A percentile compares a stretch with the other conserved stretches of the same genome.
These are phyloP conservation scores for Thripadectes ignobilis DNA, from an alignment of 2,797 vertebrate genomes.

Conservation along the genomic window DNA sequence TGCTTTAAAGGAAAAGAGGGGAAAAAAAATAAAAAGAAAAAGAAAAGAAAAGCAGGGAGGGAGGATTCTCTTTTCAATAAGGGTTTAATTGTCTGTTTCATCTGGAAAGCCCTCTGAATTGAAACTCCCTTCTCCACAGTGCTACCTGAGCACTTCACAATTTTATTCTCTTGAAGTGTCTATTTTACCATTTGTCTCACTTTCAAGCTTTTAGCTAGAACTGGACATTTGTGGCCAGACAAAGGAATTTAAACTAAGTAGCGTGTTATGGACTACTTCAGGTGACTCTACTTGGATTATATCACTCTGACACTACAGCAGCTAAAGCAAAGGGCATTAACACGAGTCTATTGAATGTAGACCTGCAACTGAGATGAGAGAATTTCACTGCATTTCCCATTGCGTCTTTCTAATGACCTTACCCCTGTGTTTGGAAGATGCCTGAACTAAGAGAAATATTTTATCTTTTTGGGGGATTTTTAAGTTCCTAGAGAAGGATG, in stretches of 20 bases:
- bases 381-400: neutral
- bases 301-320: neutral
- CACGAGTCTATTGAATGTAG: neutral
- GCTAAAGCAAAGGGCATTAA: neutral
- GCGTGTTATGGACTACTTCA: neutral
- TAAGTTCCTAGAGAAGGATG: neutral
- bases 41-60: fast-evolving
- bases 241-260: conserved; percentile 8
- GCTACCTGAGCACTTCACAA: neutral
- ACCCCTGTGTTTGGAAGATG: neutral
- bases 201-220: conserved; percentile 31
- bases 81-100: conserved; percentile 39
- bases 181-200: conserved; percentile 14
- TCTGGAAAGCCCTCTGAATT: conserved; percentile 19
- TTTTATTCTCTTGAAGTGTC: conserved; percentile 24
- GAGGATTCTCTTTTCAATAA: neutral
- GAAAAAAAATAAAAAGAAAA: neutral
- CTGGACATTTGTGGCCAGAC: neutral
- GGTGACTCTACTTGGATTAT: neutral
- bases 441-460: neutral
- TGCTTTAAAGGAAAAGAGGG: conserved; percentile 1
- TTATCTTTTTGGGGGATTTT: neutral
- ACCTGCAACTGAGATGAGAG: neutral
- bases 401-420: neutral
- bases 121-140: conserved; percentile 17